These are phyloP conservation scores for Drepana arcuata DNA, from an alignment of 1,140 invertebrate species.

Conservation along the genomic window DNA sequence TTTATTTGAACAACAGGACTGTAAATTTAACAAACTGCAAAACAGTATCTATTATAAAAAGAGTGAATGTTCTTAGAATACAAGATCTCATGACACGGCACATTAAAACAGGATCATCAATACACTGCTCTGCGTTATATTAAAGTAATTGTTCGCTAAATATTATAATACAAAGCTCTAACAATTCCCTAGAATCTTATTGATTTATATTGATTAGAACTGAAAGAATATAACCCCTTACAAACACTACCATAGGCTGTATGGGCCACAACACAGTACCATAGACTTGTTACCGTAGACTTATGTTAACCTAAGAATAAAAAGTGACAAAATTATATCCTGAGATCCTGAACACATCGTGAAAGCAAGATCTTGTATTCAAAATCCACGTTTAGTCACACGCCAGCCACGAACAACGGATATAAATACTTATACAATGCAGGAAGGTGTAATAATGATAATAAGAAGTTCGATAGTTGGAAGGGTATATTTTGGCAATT, in stretches of 20 bases:
- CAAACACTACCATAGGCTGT: too few species aligned
- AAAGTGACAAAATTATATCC: too few species aligned
- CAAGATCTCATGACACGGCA: background rate
- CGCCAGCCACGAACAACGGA: too few species aligned
- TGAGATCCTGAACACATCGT: too few species aligned
- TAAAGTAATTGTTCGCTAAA: conserved; percentile 6
- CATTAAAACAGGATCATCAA: conserved; percentile 1
- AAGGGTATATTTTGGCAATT: conserved; percentile 59
- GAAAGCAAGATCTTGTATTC: too few species aligned
- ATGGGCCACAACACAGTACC: too few species aligned
- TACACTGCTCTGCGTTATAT: conserved; percentile 1
- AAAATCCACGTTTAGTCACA: too few species aligned
- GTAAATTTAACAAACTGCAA: conserved; percentile 70
- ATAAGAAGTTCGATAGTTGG: conserved; percentile 42
- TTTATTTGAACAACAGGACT: conserved; percentile 66
- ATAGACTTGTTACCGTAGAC: too few species aligned
- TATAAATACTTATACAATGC: conserved; percentile 15
- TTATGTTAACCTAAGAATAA: too few species aligned
- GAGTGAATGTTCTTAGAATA: conserved; percentile 33
- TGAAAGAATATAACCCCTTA: too few species aligned
- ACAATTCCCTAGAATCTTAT: conserved; percentile 21
- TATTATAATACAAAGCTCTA: conserved; percentile 12
- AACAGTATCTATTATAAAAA: conserved; percentile 63
- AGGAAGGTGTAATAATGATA: conserved; percentile 42
- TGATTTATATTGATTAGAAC: conserved; percentile 3